Percentiles rank a stretch among this genome's conserved stretches.
Evolutionary conservation across 2,797 vertebrate species (phyloP).

Genomic region (Nasua narica): DNA sequence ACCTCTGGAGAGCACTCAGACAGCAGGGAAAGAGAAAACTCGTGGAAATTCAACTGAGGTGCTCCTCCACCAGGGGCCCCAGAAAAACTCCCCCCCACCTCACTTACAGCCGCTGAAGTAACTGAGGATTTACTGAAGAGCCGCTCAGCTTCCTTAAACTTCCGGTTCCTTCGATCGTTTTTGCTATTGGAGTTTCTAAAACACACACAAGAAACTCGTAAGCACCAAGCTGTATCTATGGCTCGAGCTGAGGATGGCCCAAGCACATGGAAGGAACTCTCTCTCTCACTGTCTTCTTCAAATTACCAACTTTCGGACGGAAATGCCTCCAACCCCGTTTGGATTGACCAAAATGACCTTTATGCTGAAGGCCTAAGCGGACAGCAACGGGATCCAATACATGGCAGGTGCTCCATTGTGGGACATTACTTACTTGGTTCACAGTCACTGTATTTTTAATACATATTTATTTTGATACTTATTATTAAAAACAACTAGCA

Average conservation of each 20-base stretch:
- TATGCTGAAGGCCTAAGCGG: neutral
- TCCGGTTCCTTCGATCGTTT: slow-evolving; percentile 95
- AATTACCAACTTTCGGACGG: neutral
- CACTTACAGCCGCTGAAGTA: slow-evolving; percentile 95
- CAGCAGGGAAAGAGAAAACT: neutral
- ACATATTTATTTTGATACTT: neutral
- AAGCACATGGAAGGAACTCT: neutral
- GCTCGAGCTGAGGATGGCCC: neutral
- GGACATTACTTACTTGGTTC: neutral
- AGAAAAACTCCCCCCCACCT: neutral
- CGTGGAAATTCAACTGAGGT: neutral
- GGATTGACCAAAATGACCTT: neutral
- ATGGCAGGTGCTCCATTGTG: neutral
- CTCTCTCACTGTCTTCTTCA: neutral
- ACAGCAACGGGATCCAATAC: neutral
- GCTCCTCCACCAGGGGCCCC: neutral
- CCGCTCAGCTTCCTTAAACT: slow-evolving; percentile 97
- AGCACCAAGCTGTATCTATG: neutral
- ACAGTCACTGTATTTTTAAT: neutral
- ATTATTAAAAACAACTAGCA: neutral
- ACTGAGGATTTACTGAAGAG: slow-evolving; percentile 99
- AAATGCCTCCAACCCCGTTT: neutral
- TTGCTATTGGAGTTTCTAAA: slow-evolving; percentile 97
- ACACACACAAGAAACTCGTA: slow-evolving; percentile 36
- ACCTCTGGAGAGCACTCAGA: neutral